phyloP scores from a whole-genome alignment of 2,888 invertebrate species.

The Holacanthella duospinosa region DNA sequence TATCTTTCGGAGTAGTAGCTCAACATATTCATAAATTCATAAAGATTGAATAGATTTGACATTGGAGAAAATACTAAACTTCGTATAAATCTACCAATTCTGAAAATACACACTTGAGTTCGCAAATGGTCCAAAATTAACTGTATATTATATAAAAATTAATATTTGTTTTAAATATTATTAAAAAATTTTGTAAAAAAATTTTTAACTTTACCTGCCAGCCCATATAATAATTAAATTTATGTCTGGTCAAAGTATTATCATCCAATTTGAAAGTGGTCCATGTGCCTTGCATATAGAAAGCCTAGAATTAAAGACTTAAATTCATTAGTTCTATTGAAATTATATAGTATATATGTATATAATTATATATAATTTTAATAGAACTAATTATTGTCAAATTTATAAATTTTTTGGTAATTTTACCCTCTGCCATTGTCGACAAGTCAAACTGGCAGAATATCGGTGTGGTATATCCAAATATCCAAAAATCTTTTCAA shows the following conservation, averaged over 20 bases:
- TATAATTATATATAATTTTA: background rate
- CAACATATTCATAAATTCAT: slow-evolving; percentile 73
- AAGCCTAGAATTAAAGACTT: slow-evolving; percentile 43
- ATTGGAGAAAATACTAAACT: slow-evolving; percentile 60
- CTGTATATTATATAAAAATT: slow-evolving; percentile 47
- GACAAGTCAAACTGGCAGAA: slow-evolving; percentile 60
- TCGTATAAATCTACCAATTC: slow-evolving; percentile 56
- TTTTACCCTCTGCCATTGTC: slow-evolving; percentile 49
- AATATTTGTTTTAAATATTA: background rate
- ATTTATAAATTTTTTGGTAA: background rate
- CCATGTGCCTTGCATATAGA: slow-evolving; percentile 66
- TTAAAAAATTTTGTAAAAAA: slow-evolving; percentile 5
- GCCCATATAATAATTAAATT: slow-evolving; percentile 69
- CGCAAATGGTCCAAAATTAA: slow-evolving; percentile 62
- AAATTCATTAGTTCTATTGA: slow-evolving; percentile 1
- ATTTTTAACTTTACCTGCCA: slow-evolving; percentile 51
- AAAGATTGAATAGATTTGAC: slow-evolving; percentile 67
- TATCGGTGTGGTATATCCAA: slow-evolving; percentile 59
- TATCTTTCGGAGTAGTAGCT: slow-evolving; percentile 58
- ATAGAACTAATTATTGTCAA: slow-evolving; percentile 6
- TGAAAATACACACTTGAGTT: slow-evolving; percentile 58
- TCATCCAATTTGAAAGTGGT: slow-evolving; percentile 60
- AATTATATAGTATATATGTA: too few species aligned
- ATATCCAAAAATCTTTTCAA: slow-evolving; percentile 61
- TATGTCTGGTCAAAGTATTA: slow-evolving; percentile 58